Percentiles rank a stretch among this genome's conserved stretches.
Evolutionary conservation across 2,113 vertebrate species (phyloP).

Genomic region (Chloropsis cyanopogon): DNA sequence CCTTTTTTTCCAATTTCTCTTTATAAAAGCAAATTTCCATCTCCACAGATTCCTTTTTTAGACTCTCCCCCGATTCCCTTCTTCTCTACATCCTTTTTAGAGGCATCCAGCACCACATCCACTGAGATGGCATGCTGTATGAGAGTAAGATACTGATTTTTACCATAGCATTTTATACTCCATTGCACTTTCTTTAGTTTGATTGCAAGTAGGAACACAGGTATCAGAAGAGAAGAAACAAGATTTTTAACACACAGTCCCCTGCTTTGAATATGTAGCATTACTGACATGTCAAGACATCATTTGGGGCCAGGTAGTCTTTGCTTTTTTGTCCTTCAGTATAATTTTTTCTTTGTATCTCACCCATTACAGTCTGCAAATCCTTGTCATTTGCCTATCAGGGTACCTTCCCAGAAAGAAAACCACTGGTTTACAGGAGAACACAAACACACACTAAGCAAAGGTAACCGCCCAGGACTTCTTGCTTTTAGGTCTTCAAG

Average conservation of each 20-base stretch:
- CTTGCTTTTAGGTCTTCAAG: neutral
- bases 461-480: neutral
- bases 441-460: neutral
- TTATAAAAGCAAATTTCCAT: neutral
- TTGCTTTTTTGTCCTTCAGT: neutral
- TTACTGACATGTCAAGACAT: neutral
- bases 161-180: neutral
- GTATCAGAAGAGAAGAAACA: neutral
- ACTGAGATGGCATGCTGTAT: neutral
- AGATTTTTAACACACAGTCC: neutral
- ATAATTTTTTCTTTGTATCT: neutral
- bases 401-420: neutral
- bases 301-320: neutral
- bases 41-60: neutral
- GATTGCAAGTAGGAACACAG: neutral
- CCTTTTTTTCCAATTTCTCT: neutral
- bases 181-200: neutral
- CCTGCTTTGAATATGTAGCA: neutral
- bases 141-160: neutral
- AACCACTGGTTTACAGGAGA: neutral
- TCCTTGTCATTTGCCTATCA: neutral
- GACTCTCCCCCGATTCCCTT: neutral
- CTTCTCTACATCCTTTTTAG: neutral
- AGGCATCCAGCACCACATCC: neutral
- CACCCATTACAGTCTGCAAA: neutral